Percentiles rank a stretch among this genome's conserved stretches.
phyloP scores from a whole-genome alignment of 2,888 invertebrate genomes.

The Drosophila acutilabella region DNA sequence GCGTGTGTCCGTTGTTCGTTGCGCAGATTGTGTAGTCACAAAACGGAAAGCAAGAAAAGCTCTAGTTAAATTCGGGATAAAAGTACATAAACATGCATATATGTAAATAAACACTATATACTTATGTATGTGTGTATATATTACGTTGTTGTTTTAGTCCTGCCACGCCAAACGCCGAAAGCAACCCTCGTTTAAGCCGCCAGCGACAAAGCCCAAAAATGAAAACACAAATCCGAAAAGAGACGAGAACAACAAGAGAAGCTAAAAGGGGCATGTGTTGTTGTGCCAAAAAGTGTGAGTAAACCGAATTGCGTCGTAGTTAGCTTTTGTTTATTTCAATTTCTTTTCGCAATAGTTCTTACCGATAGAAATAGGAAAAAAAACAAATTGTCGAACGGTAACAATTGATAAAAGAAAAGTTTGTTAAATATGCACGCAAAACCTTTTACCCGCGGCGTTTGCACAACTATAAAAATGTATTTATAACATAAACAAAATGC shows the following conservation, averaged over 20 bases:
- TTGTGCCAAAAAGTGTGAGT: constrained; percentile 66
- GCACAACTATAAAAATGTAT: constrained; percentile 57
- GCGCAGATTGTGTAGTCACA: constrained; percentile 20
- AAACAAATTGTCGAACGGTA: constrained; percentile 36
- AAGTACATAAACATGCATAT: background rate
- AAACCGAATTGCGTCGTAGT: constrained; percentile 81
- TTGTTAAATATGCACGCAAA: constrained; percentile 27
- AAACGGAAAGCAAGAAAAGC: constrained; percentile 30
- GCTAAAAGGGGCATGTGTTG: background rate
- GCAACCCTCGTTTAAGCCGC: constrained; percentile 48
- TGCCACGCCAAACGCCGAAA: constrained; percentile 40
- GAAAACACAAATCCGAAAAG: constrained; percentile 38
- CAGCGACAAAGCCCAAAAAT: constrained; percentile 35
- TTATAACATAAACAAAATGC: constrained; percentile 71
- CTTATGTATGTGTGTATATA: constrained; percentile 5
- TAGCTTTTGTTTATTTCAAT: constrained; percentile 50
- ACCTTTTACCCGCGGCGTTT: constrained; percentile 42
- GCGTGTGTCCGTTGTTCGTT: constrained; percentile 17
- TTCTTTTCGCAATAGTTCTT: constrained; percentile 53
- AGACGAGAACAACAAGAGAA: constrained; percentile 31
- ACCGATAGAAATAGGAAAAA: constrained; percentile 27
- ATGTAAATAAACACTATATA: no score
- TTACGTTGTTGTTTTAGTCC: constrained; percentile 45
- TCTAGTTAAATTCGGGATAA: constrained; percentile 25
- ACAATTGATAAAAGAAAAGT: constrained; percentile 51